These are phyloP conservation scores for Motacilla tschutschensis DNA, from an alignment of 2,113 vertebrate genomes.

Conservation along the genomic window DNA sequence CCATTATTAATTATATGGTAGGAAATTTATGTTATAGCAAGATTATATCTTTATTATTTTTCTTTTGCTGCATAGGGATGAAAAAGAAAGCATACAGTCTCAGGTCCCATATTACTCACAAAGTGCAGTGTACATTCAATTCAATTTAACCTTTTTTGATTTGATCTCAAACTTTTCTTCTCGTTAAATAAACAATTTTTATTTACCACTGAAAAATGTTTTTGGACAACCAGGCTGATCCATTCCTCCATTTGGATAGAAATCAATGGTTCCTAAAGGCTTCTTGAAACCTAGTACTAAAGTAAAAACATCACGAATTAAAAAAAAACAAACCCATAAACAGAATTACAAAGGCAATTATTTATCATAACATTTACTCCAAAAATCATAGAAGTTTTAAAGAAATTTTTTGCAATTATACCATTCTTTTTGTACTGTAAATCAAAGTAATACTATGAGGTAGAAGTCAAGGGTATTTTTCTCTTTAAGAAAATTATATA, in stretches of 20 bases:
- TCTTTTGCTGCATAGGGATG: not conserved
- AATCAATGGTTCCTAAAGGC: conserved; percentile 86
- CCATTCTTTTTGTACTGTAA: not conserved
- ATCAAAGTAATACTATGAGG: not conserved
- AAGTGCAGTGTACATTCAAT: not conserved
- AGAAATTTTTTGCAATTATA: not conserved
- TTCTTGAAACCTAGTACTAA: conserved; percentile 80
- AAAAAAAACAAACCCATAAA: not conserved
- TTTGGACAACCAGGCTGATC: conserved; percentile 90
- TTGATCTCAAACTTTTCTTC: not conserved
- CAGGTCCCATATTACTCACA: not conserved
- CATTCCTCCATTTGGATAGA: conserved; percentile 87
- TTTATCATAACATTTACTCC: not conserved
- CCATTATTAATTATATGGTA: not conserved
- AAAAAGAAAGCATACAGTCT: not conserved
- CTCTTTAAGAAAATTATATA: not conserved
- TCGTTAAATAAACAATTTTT: not conserved
- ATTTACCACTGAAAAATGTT: conserved; percentile 82
- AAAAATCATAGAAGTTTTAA: not conserved
- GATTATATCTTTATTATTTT: not conserved
- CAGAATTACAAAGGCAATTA: not conserved
- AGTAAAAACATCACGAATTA: not conserved
- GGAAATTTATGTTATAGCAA: not conserved
- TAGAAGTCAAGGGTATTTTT: not conserved
- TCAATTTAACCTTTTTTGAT: not conserved